Evolutionary conservation across 2,888 invertebrate genomes (phyloP), one percentile per base, ranked within the genome.

Genomic region (Plutella xylostella): DNA sequence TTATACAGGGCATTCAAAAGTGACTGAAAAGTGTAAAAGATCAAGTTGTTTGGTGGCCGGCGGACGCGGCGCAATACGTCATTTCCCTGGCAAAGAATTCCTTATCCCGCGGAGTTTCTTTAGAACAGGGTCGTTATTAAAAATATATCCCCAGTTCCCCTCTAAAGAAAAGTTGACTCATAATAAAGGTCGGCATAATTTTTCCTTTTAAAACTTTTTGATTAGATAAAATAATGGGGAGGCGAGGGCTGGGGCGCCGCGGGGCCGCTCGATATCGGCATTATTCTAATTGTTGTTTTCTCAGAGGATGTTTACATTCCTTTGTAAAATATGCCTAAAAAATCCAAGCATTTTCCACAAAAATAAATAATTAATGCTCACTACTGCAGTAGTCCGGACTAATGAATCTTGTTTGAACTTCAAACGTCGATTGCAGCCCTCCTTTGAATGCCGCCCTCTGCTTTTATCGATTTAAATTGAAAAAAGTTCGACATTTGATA

Each of bases 181-280:
- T 82, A 82, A 82, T 82, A 83, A 82, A 82, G 80, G 80, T 75
- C 71, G 71, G 84, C 68, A 83, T 83, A 84, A 84, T 84, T 84
- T 85, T 85, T 84, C 79, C 82, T 82, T 84, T 83, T 83, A 83
- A 84, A 85, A 85, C 80, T 84, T 85, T 84, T 84, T 85, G 84
- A 85, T 85, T 85, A 84, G 84, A 85, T 85, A 80, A 83, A 84
- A 84, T 83, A 83, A 80, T 77, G 75, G 83, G 82, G 84, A 73
- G 82, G 74, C 65, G 73, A 73, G 59, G 71, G 67, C 51, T 55
- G 53, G 56, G 35, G 61, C 68, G 54, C 72, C 78, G 65, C 67
- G 65, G 66, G 71, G 77, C 77, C 69, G 66, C 69, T 22, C 78
- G 70, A 74, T 82, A 83, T 80, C 76, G 72, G 72, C 68, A 52